Evolutionary conservation across 92 coral and sea anemone species (phyloP).

Genomic region (Zoanthus sociatus): DNA sequence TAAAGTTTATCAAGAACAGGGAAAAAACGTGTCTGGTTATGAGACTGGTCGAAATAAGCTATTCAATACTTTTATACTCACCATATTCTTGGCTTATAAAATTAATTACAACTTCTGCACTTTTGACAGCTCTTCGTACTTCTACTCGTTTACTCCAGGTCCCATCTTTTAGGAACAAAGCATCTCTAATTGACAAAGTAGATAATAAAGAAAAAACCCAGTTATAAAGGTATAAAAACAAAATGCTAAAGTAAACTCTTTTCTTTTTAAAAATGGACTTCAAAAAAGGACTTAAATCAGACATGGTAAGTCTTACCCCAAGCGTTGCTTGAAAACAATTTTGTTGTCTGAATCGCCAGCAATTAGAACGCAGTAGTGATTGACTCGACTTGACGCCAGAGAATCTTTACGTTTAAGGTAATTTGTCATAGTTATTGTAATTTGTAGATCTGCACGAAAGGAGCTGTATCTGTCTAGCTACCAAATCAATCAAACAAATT

Average conservation of each 20-base stretch:
- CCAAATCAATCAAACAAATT: not conserved
- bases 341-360: constrained; percentile 85
- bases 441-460: constrained; percentile 78
- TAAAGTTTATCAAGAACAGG: not conserved
- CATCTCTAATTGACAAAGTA: constrained; percentile 67
- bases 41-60: not conserved
- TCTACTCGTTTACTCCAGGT: constrained; percentile 92
- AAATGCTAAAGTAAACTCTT: not conserved
- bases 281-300: not conserved
- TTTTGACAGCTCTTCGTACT: constrained; percentile 76
- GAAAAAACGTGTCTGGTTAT: not conserved
- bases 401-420: constrained; percentile 81
- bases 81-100: constrained; percentile 95
- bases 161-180: constrained; percentile 80
- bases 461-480: constrained; percentile 82
- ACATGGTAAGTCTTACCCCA: constrained; percentile 70
- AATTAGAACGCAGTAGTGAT: constrained; percentile 80
- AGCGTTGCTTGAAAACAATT: constrained; percentile 86
- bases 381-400: constrained; percentile 66
- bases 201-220: not conserved
- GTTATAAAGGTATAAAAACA: not conserved
- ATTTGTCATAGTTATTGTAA: constrained; percentile 92
- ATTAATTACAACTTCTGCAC: constrained; percentile 78
- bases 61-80: constrained; percentile 21
- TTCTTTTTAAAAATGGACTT: not conserved